phyloP scores from a whole-genome alignment of 2,797 vertebrate genomes.

The Cheirogaleus major region DNA sequence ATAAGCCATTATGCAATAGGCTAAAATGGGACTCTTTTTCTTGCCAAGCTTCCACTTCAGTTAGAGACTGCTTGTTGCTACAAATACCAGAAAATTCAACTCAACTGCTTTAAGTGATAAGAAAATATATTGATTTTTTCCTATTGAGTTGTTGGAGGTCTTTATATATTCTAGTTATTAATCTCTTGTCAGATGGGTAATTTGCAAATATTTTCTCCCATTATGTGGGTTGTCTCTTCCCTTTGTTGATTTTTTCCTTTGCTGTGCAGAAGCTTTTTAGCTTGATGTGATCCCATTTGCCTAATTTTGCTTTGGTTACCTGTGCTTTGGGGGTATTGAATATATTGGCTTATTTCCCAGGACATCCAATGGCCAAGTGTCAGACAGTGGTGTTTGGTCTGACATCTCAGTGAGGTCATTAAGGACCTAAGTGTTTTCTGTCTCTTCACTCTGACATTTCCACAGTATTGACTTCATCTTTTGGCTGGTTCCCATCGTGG shows the following conservation, averaged over 20 bases:
- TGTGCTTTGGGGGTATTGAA: not conserved
- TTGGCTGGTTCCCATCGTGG: not conserved
- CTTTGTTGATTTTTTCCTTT: not conserved
- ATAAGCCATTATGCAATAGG: not conserved
- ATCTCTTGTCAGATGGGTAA: not conserved
- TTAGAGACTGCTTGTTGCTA: constrained; percentile 26
- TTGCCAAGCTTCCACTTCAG: constrained; percentile 32
- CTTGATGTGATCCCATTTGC: not conserved
- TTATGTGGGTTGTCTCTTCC: not conserved
- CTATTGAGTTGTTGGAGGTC: not conserved
- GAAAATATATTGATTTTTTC: not conserved
- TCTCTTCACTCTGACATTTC: not conserved
- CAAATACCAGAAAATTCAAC: constrained; percentile 38
- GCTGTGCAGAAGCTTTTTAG: not conserved
- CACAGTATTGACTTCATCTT: not conserved
- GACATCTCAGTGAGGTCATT: not conserved
- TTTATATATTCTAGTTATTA: not conserved
- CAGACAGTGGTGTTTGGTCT: not conserved
- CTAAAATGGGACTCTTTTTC: constrained; percentile 39
- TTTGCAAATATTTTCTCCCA: not conserved
- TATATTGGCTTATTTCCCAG: not conserved
- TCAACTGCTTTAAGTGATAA: not conserved
- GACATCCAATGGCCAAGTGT: not conserved
- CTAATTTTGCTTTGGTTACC: not conserved
- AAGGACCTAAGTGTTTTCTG: not conserved